Conservation (phyloP, 2,113 vertebrate genomes). For the Sphaerodactylus townsendi region DNA sequence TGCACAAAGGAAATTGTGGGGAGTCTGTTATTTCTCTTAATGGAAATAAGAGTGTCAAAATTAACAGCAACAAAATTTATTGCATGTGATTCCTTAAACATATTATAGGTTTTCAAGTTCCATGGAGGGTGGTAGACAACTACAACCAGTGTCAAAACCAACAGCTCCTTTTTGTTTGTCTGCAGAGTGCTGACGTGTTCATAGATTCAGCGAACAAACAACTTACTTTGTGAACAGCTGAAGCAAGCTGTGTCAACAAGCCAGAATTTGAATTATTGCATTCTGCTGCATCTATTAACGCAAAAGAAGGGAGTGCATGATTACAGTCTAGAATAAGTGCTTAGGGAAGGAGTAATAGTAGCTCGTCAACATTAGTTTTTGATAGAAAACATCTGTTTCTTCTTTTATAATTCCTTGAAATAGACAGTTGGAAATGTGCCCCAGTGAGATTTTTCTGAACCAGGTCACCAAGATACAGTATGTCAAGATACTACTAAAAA, state of each 20-base stretch:
- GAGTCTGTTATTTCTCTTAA: constrained; percentile 23
- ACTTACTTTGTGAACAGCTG: constrained; percentile 72
- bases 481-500: constrained; percentile 9
- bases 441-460: constrained; percentile 43
- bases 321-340: constrained; percentile 66
- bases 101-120: constrained; percentile 33
- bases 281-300: constrained; percentile 66
- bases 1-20: constrained; percentile 6
- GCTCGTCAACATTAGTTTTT: constrained; percentile 55
- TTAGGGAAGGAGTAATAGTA: constrained; percentile 68
- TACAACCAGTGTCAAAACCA: constrained; percentile 44
- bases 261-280: constrained; percentile 73
- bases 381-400: constrained; percentile 78
- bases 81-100: constrained; percentile 18
- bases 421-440: constrained; percentile 56
- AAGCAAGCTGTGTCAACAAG: constrained; percentile 78
- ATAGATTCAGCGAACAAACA: constrained; percentile 65
- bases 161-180: constrained; percentile 54
- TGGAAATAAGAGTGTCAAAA: neutral
- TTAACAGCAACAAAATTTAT: constrained; percentile 3
- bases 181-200: constrained; percentile 72
- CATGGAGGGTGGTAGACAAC: neutral
- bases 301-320: constrained; percentile 69
- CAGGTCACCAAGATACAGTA: constrained; percentile 45
- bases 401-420: constrained; percentile 51